Evolutionary conservation across 2,797 vertebrate genomes (phyloP), one percentile per base, ranked within the genome.

Genomic region (Pelodytes ibericus): DNA sequence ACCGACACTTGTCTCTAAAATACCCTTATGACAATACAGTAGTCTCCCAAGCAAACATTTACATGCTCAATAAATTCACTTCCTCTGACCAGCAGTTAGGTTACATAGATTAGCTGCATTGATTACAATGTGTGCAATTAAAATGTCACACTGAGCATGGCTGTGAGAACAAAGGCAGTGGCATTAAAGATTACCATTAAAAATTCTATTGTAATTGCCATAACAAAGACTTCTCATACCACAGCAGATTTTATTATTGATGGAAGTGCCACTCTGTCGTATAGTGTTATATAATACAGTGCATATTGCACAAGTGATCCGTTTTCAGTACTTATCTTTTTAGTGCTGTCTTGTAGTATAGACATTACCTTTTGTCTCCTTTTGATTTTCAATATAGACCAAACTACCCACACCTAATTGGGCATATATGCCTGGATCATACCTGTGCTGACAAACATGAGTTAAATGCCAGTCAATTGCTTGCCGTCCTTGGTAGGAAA

Each of bases 21-120:
- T 16, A 16, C 18, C n/a, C 18, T 44, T 44, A 13, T 44, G 41
- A 44, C 41, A 44, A 44, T 13, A 16, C 2, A 13, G 13, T 44
- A 16, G 3, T 44, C 18, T 44, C 2, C 41, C 13, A 8, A 44
- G 2, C 41, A 44, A 44, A 44, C 41, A 44, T 44, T 44, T 44
- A 10, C 13, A 3, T 44, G 41, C 41, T 10, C 41, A 44, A 44
- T 44, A 16, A 13, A 15, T 16, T 44, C 11, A 15, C 41, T 13
- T 16, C 41, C 41, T 44, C 41, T 44, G 41, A 9, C 13, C 15
- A 44, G 33, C 18, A 44, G 41, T 44, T 44, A 44, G 3, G 41
- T 44, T 44, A 44, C 8, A 16, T 77, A 76, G 67, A 49, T 36
- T 71, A 63, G 31, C 74, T 59, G 53, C 60, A 69, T 58, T 57